Evolutionary conservation across 2,113 vertebrate species (phyloP).

Genomic region (Odocoileus virginianus): DNA sequence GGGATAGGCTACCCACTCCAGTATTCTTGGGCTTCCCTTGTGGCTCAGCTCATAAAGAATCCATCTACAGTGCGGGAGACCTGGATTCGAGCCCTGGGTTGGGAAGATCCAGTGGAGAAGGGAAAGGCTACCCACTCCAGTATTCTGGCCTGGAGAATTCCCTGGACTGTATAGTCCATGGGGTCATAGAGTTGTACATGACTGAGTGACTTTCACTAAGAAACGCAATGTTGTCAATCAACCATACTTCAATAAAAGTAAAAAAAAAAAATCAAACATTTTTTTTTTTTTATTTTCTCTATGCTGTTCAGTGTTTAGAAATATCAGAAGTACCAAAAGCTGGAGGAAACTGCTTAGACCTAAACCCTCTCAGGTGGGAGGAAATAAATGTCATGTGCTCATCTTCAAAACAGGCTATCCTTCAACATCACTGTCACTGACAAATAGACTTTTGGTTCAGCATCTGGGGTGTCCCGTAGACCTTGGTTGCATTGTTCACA

Average conservation of each 20-base stretch:
- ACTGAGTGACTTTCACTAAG: neutral
- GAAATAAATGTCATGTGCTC: neutral
- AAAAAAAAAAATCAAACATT: neutral
- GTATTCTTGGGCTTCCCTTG: neutral
- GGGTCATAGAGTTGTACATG: accelerated
- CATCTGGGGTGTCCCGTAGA: neutral
- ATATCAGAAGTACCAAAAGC: neutral
- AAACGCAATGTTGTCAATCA: neutral
- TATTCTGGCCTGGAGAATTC: neutral
- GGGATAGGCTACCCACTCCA: neutral
- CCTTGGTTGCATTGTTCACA: neutral
- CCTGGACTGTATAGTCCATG: neutral
- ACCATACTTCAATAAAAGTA: neutral
- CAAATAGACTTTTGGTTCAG: neutral
- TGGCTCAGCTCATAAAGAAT: neutral
- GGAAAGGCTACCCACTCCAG: neutral
- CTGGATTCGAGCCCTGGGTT: neutral
- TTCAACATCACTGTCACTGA: accelerated
- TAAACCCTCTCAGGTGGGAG: neutral
- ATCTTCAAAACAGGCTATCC: neutral
- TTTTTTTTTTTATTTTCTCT: neutral
- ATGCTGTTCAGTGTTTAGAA: neutral
- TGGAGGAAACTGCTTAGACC: neutral
- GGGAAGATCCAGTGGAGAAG: neutral
- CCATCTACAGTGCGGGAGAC: accelerated